These are phyloP conservation scores for Philereme transversata DNA, from an alignment of 2,888 invertebrate species.

Conservation along the genomic window DNA sequence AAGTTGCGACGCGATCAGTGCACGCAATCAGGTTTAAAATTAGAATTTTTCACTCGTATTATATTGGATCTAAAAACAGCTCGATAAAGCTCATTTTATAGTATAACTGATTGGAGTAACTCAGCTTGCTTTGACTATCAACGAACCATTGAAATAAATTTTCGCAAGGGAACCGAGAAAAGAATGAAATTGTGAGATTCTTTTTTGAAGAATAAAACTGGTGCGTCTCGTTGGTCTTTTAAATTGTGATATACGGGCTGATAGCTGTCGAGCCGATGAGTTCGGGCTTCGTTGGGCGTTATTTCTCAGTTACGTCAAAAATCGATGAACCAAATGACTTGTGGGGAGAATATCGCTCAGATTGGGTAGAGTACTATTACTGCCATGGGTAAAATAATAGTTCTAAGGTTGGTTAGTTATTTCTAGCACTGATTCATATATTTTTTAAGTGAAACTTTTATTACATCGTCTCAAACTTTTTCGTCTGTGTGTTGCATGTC, in stretches of 20 bases:
- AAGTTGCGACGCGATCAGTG: too few species aligned
- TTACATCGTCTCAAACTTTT: too few species aligned
- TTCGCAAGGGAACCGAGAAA: conserved; percentile 60
- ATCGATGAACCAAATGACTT: too few species aligned
- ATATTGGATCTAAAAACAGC: background rate
- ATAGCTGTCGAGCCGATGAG: conserved; percentile 18
- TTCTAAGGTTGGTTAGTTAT: too few species aligned
- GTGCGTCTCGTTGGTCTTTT: conserved; percentile 63
- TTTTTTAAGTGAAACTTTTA: too few species aligned
- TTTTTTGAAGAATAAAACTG: conserved; percentile 64
- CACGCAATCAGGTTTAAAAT: too few species aligned
- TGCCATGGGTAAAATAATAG: too few species aligned
- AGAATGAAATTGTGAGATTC: conserved; percentile 62
- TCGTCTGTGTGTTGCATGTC: too few species aligned
- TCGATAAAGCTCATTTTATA: conserved; percentile 6
- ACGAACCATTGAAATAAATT: conserved; percentile 63
- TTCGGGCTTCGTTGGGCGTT: conserved; percentile 8
- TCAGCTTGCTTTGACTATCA: conserved; percentile 7
- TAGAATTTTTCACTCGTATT: background rate
- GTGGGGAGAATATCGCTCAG: too few species aligned
- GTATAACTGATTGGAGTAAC: conserved; percentile 7
- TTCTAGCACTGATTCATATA: too few species aligned
- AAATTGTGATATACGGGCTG: conserved; percentile 46
- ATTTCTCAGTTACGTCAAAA: conserved; percentile 9
- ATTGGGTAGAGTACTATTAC: too few species aligned